Percentiles rank a stretch among this genome's conserved stretches.
Evolutionary conservation across 2,888 invertebrate genomes (phyloP).

Genomic region (Tineola bisselliella): DNA sequence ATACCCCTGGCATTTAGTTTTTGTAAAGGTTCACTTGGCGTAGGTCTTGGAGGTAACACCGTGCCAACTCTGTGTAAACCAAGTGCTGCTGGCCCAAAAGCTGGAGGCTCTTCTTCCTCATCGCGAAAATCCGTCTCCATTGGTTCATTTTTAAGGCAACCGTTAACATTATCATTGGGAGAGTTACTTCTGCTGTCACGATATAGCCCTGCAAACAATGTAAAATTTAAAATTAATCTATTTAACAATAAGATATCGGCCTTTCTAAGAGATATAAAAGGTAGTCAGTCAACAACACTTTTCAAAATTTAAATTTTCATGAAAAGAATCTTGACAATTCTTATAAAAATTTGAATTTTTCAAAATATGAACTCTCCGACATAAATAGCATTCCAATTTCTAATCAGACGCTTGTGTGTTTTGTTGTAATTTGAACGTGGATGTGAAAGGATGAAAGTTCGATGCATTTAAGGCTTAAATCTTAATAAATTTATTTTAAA

Average conservation of each 20-base stretch:
- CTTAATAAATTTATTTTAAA: conserved; percentile 22
- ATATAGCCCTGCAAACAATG: neutral
- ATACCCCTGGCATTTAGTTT: conserved; percentile 86
- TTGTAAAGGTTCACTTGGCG: conserved; percentile 79
- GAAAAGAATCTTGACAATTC: conserved; percentile 37
- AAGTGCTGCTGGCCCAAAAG: conserved; percentile 81
- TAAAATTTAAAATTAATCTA: neutral
- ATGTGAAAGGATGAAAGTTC: neutral
- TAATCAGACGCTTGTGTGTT: neutral
- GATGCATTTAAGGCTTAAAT: neutral
- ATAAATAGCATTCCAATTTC: conserved; percentile 27
- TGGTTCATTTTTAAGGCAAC: conserved; percentile 63
- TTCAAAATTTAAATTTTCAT: neutral
- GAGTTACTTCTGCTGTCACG: neutral
- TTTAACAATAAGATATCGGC: neutral
- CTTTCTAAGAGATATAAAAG: neutral
- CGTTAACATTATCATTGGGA: conserved; percentile 14
- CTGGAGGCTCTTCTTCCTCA: conserved; percentile 74
- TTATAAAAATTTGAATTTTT: conserved; percentile 62
- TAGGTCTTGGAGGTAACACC: conserved; percentile 74
- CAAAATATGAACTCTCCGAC: conserved; percentile 62
- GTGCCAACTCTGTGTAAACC: conserved; percentile 85
- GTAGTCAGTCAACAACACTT: neutral
- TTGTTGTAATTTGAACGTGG: neutral
- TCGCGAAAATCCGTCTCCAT: conserved; percentile 73